phyloP scores from a whole-genome alignment of 2,888 invertebrate genomes.

The Chloroclysta siterata region DNA sequence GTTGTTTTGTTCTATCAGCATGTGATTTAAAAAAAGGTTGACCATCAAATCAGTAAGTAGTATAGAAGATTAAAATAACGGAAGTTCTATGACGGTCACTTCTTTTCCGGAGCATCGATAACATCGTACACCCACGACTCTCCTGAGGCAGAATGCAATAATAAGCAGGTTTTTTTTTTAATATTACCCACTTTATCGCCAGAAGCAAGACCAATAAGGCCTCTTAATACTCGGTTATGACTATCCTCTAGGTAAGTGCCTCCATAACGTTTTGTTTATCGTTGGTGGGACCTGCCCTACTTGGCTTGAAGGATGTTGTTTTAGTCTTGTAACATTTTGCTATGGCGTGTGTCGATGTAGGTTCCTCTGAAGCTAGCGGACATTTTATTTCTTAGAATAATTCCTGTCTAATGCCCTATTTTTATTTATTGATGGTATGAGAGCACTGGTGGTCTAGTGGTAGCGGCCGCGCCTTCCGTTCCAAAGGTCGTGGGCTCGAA shows the following conservation, averaged over 20 bases:
- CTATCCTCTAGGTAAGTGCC: conserved; percentile 36
- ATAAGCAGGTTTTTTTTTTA: conserved; percentile 47
- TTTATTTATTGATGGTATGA: no score
- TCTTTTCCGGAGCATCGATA: not conserved
- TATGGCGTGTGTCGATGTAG: not conserved
- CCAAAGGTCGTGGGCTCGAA: no score
- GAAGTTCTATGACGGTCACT: not conserved
- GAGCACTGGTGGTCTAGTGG: no score
- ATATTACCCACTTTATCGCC: conserved; percentile 54
- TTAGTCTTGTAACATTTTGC: not conserved
- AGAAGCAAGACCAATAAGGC: conserved; percentile 54
- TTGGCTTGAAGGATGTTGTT: conserved; percentile 12
- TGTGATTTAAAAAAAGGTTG: no score
- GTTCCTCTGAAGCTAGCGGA: not conserved
- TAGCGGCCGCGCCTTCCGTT: no score
- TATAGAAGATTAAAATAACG: not conserved
- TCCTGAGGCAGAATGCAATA: conserved; percentile 56
- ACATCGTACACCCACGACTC: conserved; percentile 45
- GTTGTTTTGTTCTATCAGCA: no score
- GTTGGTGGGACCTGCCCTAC: conserved; percentile 18
- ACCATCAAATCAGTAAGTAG: no score
- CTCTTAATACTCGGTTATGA: conserved; percentile 52
- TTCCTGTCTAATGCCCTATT: no score
- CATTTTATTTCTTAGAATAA: not conserved
- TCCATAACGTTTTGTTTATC: conserved; percentile 26